These are phyloP conservation scores for Chaenodraco wilsoni DNA, from an alignment of 2,797 vertebrate genomes.

Conservation along the genomic window DNA sequence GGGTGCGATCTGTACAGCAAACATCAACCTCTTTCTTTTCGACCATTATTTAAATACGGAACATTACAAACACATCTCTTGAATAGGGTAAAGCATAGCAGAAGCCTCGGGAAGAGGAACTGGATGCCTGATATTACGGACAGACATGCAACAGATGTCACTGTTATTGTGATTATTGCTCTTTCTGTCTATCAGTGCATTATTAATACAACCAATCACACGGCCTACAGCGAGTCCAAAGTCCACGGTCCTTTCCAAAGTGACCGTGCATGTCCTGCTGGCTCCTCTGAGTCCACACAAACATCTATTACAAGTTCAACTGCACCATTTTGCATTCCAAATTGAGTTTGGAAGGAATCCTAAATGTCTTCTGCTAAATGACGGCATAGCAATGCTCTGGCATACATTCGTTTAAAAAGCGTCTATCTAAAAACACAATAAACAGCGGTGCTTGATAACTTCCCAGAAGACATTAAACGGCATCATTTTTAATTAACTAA, in stretches of 20 bases:
- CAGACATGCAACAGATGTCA: no score
- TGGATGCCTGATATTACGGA: no score
- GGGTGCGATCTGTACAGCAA: no score
- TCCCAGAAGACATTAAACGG: not conserved
- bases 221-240: not conserved
- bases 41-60: not conserved
- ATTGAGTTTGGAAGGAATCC: conserved; percentile 42
- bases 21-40: no score
- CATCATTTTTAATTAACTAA: not conserved
- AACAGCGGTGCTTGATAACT: not conserved
- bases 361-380: conserved; percentile 31
- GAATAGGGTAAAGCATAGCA: not conserved
- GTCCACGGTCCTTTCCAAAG: not conserved
- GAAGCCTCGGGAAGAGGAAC: not conserved
- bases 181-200: not conserved
- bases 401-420: conserved; percentile 9
- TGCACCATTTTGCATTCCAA: conserved; percentile 33
- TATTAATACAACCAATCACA: not conserved
- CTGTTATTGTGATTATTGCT: not conserved
- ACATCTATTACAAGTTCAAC: conserved; percentile 24
- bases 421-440: not conserved
- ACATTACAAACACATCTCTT: not conserved
- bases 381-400: conserved; percentile 2
- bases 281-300: conserved; percentile 36
- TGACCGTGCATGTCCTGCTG: not conserved